Evolutionary conservation across 2,797 vertebrate species (phyloP).

Genomic region (Protosalanx chinensis): DNA sequence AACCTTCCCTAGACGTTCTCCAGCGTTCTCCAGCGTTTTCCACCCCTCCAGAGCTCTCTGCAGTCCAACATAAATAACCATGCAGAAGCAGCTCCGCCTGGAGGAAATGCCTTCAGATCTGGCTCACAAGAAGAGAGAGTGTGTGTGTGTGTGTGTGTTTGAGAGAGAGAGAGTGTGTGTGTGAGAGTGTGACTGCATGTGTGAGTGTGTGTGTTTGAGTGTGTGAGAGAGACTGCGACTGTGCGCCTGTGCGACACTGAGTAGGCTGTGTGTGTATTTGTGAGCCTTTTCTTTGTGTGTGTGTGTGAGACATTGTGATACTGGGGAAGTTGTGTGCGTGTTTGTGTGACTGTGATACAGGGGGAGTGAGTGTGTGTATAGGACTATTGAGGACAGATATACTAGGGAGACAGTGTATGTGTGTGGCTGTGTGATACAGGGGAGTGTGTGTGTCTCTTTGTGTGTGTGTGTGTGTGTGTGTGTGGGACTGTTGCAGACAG

Average conservation of each 20-base stretch:
- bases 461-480: neutral
- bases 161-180: no score
- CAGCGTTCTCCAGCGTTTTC: neutral
- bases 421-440: neutral
- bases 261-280: neutral
- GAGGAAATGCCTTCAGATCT: constrained; percentile 11
- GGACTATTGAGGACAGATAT: neutral
- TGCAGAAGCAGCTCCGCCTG: neutral
- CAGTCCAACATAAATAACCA: constrained; percentile 13
- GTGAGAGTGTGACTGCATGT: neutral
- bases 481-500: constrained; percentile 10
- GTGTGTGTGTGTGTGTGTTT: neutral
- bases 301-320: neutral
- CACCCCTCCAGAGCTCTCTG: neutral
- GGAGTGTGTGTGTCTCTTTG: neutral
- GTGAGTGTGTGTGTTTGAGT: constrained; percentile 1
- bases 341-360: neutral
- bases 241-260: neutral
- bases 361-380: neutral
- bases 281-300: neutral
- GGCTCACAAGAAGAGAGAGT: neutral
- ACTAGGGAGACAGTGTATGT: neutral
- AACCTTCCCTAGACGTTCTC: neutral
- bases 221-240: neutral
- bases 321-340: neutral